Evolutionary conservation across 2,113 vertebrate species (phyloP), one percentile per base, ranked within the genome.

Genomic region (Phaetusa simplex): DNA sequence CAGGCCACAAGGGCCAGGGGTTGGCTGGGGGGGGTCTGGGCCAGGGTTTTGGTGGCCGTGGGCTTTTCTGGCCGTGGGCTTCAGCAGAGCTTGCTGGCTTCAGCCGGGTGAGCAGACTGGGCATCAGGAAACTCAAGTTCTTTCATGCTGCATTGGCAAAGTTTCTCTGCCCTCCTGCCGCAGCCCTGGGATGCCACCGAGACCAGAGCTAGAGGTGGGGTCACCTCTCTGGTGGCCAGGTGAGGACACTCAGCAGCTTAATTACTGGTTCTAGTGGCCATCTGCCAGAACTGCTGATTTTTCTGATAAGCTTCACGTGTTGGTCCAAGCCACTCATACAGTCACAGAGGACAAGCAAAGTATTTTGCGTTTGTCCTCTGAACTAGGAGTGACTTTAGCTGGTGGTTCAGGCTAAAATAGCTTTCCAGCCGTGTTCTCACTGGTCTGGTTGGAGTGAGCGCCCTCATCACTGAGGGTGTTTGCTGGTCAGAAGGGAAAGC

Each of bases 371-470:
- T 38, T n/a, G 19, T 19, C 52, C 64, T 22, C 47, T 29, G 64
- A 58, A 49, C 30, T 38, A 12, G 59, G 21, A 45, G 42, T 13
- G 26, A 29, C 42, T 23, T 30, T 12, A n/a, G 12, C 38, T 49
- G 2, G 17, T 38, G 45, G 10, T 34, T 59, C n/a, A 34, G 38
- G 8, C 16, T 36, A 5, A 38, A 50, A 20, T 40, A 26, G 22
- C 30, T 81, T 66, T 34, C 40, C 38, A 38, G 8, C 14, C 0
- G 0, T 14, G 20, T 47, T 26, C 58, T 52, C 1, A 3, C 36
- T 16, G 23, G 5, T 56, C 42, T 50, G 55, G 8, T 4, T 50
- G 0, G 0, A 26, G 64, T 2, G 6, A 53, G 12, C 2, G 14
- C 30, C 8, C 15, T 12, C 5, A 2, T 17, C 62, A 49, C 38